Evolutionary conservation across 2,113 vertebrate genomes (phyloP), one percentile per base, ranked within the genome.

Genomic region (Cavia aperea): DNA sequence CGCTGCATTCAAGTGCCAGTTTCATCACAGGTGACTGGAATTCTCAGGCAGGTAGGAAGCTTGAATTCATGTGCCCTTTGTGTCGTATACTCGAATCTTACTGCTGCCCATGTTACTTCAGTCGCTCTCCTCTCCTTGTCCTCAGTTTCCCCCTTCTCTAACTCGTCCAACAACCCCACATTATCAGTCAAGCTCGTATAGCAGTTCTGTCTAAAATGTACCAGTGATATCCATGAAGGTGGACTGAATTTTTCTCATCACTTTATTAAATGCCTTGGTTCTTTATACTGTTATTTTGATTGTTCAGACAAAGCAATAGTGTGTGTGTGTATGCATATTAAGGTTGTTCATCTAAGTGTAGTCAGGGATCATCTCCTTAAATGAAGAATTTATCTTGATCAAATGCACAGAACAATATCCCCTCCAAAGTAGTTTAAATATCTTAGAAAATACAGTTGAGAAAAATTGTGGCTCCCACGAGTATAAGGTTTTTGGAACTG

Each of bases 391-490:
- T 89, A 88, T 95, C 58, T 94, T 79, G 92, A 39, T 94, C 68
- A 90, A 39, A 90, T 68, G 19, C 46, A 94, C 63, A 90, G 46
- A 90, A 81, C 23, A 88, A 79, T 83, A 65, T 88, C 49, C 58
- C 6, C 21, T 87, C 58, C 31, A 81, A 93, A 94, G 75, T 46
- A 94, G 19, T 90, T 31, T 78, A 81, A 94, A 87, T 94, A 90
- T 63, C 51, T 93, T 62, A 94, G 88, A 82, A 95, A 96, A 88
- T 79, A 31, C 46, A 88, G 46, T 88, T 90, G 82, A 95, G 95
- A 94, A 94, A 96, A 96, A 94, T 73, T 90, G 86, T 94, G 89
- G 54, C 29, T 94, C 93, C 93, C 84, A 31, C 16, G 81, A 94
- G 82, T 89, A 79, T 81, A 88, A 82, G 29, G 24, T 87, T 96